phyloP scores from a whole-genome alignment of 92 coral and sea anemone species.

The Epizoanthus illoricatus region DNA sequence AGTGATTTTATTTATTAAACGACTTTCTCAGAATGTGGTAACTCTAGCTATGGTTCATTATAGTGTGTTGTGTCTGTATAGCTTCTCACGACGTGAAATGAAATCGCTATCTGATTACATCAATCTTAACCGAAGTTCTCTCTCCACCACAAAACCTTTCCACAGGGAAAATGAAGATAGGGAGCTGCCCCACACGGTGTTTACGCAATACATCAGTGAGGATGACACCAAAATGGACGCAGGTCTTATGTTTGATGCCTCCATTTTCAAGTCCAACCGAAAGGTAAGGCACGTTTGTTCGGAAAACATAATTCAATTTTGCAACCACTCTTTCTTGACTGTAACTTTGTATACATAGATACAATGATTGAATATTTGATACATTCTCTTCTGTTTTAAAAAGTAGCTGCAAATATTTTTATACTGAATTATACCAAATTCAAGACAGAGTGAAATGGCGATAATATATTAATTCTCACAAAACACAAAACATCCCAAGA shows the following conservation, averaged over 20 bases:
- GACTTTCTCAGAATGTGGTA: not conserved
- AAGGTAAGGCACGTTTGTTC: conserved; percentile 50
- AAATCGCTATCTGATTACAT: not conserved
- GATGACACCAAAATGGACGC: conserved; percentile 80
- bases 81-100: not conserved
- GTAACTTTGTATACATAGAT: too few relatives aligned
- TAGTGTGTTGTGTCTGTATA: not conserved
- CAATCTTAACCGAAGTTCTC: not conserved
- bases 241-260: conserved; percentile 89
- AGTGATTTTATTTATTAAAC: not conserved
- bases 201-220: conserved; percentile 89
- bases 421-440: too few relatives aligned
- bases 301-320: not conserved
- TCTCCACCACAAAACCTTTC: conserved; percentile 6
- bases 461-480: too few relatives aligned
- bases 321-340: not conserved
- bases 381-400: too few relatives aligned
- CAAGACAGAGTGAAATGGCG: too few relatives aligned
- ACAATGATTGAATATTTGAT: too few relatives aligned
- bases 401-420: too few relatives aligned
- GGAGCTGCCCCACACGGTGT: conserved; percentile 84
- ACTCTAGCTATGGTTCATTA: not conserved
- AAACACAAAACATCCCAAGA: too few relatives aligned
- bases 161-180: conserved; percentile 69
- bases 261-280: conserved; percentile 90